Base-by-base conservation (phyloP, 2,888 invertebrate genomes). In the Sminthurides aquaticus region DNA sequence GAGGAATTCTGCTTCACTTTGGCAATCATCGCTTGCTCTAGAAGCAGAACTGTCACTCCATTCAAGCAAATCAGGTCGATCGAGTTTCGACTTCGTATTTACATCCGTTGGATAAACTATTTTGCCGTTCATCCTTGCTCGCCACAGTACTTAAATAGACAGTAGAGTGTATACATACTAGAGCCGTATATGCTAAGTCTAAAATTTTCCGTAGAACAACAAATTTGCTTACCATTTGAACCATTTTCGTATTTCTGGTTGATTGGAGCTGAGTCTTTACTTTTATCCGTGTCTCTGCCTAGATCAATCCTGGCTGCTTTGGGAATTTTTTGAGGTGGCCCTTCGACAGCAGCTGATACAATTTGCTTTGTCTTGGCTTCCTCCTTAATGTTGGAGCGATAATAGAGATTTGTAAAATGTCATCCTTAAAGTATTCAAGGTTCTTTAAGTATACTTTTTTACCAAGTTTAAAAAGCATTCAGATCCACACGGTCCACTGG, bases 251-350 rank as follows among this genome's bases (percentile, higher is more conserved):
- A 60, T 54, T 59, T 67, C n/a, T 54, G 34, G 34, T 58, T 67
- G 3, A 60, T 43, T 57, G 74, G 74, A 24, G 76, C 60, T 60
- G 91, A 91, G 76, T 94, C 94, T 77, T 93, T 94, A 78, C 93
- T 93, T 77, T 93, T 93, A 78, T 94, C 93, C 3, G 92, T 93
- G 80, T 94, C 93, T 79, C 93, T 93, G 69, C 91, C 90, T 49
- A 91, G 91, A 81, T 92, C 92, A 15, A 86, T 85, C 15, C 86
- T 85, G n/a, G 55, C 15, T 34, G 62, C 65, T 27, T 68, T 68
- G 15, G 56, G 80, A 49, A 84, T 81, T 77, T 84, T 84, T 60
- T 83, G 78, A 0, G 84, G 82, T 64, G 76, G 69, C 70, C 73
- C 62, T 26, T 69, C 70, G 57, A 71, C 71, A 59, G 71, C 79